Evolutionary conservation across 2,888 invertebrate genomes (phyloP), one percentile per base, ranked within the genome.

Genomic region (Agrochola circellaris): DNA sequence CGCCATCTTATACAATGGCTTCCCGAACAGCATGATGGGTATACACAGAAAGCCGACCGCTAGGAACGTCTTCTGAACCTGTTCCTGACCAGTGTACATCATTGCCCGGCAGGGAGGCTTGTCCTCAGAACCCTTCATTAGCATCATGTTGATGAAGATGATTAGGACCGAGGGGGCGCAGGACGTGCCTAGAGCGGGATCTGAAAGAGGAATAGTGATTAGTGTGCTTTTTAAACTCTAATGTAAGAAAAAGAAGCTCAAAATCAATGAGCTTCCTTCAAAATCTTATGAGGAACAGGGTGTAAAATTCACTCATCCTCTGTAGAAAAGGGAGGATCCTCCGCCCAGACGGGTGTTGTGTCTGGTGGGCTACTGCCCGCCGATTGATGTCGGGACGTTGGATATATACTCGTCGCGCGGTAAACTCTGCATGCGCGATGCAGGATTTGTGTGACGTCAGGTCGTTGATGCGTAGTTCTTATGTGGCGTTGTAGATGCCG

Each of bases 111-210:
- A 98, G 0, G 95, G 96, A 0, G 92, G 88, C 13, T 94, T 94
- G 17, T 92, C 92, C 0, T 93, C 93, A 0, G 95, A 90, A 75
- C 92, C 85, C 89, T 97, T 98, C 89, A 97, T 93, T 88, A 98
- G 94, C 95, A 98, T 97, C 98, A 98, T 98, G 93, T 98, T 98
- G 93, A 98, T 98, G 90, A 98, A 98, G 78, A 98, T 97, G 79
- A 98, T 98, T 34, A 98, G 97, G 0, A 98, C 97, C 48, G 98
- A 98, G 0, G 98, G 98, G 0, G 98, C 98, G 90, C 98, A 98
- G 3, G 95, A 95, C 0, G 98, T 94, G 38, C 95, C 95, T 45
- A 93, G 93, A 3, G 93, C 92, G 34, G 93, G 90, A 73, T 96
- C 97, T 97, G 90, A 5, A 92, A 90, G 73, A 20, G 6, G 8